A percentile compares a stretch with the other conserved stretches of the same genome.
These are phyloP conservation scores for Polypedilum pembai DNA, from an alignment of 1,140 invertebrate species.

Conservation along the genomic window DNA sequence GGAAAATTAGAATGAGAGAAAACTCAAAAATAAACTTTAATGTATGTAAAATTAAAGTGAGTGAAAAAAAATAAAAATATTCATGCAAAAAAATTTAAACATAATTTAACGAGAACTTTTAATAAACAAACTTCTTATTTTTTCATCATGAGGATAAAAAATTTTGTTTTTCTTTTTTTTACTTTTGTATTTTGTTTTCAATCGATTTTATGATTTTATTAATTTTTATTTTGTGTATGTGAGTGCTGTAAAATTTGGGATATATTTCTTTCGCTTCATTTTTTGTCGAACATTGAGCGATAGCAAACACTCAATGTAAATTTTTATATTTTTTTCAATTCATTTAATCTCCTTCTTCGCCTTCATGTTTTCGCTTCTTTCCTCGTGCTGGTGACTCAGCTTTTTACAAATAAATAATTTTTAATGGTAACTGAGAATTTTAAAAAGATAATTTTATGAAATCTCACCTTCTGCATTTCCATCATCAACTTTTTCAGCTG, in stretches of 20 bases:
- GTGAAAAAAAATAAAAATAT: neutral
- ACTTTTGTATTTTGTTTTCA: neutral
- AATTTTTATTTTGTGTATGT: neutral
- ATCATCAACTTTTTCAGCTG: constrained; percentile 54
- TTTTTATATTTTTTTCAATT: neutral
- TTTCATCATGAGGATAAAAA: neutral
- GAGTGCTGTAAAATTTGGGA: neutral
- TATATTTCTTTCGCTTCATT: neutral
- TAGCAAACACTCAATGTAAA: constrained; percentile 29
- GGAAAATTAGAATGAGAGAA: neutral
- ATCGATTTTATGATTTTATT: neutral
- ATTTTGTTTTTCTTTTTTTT: neutral
- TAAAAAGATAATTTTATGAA: constrained; percentile 19
- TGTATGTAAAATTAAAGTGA: neutral
- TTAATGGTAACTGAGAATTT: neutral
- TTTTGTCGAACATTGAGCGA: neutral
- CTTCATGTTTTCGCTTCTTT: constrained; percentile 66
- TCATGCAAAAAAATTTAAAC: neutral
- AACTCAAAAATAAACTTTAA: neutral
- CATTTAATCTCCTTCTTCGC: constrained; percentile 39
- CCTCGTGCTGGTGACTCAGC: constrained; percentile 52
- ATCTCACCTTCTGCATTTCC: constrained; percentile 49
- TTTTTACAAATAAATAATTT: constrained; percentile 22
- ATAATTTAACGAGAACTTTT: constrained; percentile 6
- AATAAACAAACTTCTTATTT: constrained; percentile 8